phyloP scores from a whole-genome alignment of 2,888 invertebrate genomes.

The Kuschelorhynchus macadamiae region DNA sequence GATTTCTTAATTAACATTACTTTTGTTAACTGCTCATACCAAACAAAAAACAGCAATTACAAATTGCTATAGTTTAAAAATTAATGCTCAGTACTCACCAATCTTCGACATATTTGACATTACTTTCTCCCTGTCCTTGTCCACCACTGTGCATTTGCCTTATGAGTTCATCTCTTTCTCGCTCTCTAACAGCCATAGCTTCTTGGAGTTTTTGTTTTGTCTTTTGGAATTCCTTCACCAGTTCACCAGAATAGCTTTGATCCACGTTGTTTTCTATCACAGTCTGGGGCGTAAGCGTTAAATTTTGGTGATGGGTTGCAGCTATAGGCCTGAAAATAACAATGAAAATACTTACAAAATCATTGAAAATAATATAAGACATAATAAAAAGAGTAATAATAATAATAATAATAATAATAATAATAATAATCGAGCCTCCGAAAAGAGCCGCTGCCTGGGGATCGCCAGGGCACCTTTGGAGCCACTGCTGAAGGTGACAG shows the following conservation, averaged over 20 bases:
- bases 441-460: too few species aligned
- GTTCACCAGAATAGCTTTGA: conserved; percentile 75
- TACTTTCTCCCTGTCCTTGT: conserved; percentile 56
- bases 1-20: too few species aligned
- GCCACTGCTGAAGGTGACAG: too few species aligned
- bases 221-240: conserved; percentile 85
- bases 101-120: conserved; percentile 69
- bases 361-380: too few species aligned
- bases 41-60: too few species aligned
- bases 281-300: conserved; percentile 52
- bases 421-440: too few species aligned
- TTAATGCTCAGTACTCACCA: conserved; percentile 65
- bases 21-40: too few species aligned
- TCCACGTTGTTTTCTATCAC: conserved; percentile 62
- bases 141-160: conserved; percentile 65
- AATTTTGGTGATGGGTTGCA: conserved; percentile 50
- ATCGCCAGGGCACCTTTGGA: too few species aligned
- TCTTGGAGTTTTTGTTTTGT: conserved; percentile 79
- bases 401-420: too few species aligned
- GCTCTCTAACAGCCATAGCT: conserved; percentile 71
- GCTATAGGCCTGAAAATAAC: conserved; percentile 56
- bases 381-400: too few species aligned
- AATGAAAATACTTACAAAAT: too few species aligned
- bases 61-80: too few species aligned
- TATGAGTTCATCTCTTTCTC: conserved; percentile 72